Evolutionary conservation across 2,797 vertebrate genomes (phyloP).

Genomic region (Enteromius thamalakanensis): DNA sequence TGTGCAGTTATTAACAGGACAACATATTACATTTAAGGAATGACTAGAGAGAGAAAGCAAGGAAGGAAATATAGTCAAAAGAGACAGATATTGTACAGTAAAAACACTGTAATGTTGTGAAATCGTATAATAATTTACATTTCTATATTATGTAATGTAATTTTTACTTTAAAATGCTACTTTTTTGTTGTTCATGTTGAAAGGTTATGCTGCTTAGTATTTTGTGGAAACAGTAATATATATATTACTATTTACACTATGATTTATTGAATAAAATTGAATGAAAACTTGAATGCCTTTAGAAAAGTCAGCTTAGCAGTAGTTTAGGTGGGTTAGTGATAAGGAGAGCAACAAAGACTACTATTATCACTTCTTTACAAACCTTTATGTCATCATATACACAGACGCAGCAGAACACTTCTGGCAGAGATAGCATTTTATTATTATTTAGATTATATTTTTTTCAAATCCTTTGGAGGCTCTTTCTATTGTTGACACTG

Average conservation of each 20-base stretch:
- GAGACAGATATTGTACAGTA: not conserved
- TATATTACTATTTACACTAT: too few relatives aligned
- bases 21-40: not conserved
- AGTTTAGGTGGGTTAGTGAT: not conserved
- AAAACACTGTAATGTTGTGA: not conserved
- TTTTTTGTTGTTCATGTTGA: not conserved
- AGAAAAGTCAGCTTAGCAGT: too few relatives aligned
- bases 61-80: not conserved
- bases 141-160: not conserved
- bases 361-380: not conserved
- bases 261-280: not conserved
- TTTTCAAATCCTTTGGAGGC: not conserved
- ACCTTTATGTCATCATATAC: slow-evolving; percentile 3
- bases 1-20: not conserved
- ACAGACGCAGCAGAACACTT: not conserved
- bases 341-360: not conserved
- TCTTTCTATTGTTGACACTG: not conserved
- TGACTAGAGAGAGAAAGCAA: not conserved
- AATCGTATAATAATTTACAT: not conserved
- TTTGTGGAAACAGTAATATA: not conserved
- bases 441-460: slow-evolving; percentile 1
- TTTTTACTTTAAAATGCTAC: not conserved
- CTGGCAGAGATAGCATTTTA: not conserved
- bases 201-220: not conserved
- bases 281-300: not conserved